phyloP scores from a whole-genome alignment of 2,888 invertebrate species.

The Lasioglossum leucozonium region DNA sequence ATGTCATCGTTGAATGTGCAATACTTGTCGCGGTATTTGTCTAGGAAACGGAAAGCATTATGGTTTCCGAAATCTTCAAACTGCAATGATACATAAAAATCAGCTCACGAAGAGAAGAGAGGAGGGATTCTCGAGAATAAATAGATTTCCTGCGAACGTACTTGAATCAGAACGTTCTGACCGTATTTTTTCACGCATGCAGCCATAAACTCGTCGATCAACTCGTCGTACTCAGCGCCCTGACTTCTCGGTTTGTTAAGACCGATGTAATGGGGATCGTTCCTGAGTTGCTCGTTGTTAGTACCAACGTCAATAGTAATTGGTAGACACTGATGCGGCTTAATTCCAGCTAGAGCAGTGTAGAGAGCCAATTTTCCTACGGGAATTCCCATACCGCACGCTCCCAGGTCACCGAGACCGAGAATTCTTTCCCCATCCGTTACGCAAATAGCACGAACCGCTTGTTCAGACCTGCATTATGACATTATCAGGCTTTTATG shows the following conservation, averaged over 20 bases:
- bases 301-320: constrained; percentile 98
- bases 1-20: constrained; percentile 99
- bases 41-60: constrained; percentile 97
- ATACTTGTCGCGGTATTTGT: constrained; percentile 95
- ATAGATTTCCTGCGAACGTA: constrained; percentile 70
- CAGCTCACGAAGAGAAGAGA: background rate
- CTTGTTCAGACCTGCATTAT: constrained; percentile 91
- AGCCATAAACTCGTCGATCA: constrained; percentile 98
- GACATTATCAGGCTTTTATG: background rate
- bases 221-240: constrained; percentile 95
- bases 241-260: constrained; percentile 93
- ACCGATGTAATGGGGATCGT: constrained; percentile 98
- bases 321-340: constrained; percentile 97
- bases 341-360: constrained; percentile 98
- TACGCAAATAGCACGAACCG: constrained; percentile 94
- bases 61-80: constrained; percentile 99
- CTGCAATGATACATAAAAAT: constrained; percentile 85
- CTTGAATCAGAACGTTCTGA: constrained; percentile 92
- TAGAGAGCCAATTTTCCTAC: constrained; percentile 98
- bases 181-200: constrained; percentile 95
- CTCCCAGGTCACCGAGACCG: constrained; percentile 98
- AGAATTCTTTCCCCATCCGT: constrained; percentile 99
- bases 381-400: constrained; percentile 99
- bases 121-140: background rate
- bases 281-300: constrained; percentile 93